Conservation (phyloP, 2,888 invertebrate species). For the Resseliella maxima region DNA sequence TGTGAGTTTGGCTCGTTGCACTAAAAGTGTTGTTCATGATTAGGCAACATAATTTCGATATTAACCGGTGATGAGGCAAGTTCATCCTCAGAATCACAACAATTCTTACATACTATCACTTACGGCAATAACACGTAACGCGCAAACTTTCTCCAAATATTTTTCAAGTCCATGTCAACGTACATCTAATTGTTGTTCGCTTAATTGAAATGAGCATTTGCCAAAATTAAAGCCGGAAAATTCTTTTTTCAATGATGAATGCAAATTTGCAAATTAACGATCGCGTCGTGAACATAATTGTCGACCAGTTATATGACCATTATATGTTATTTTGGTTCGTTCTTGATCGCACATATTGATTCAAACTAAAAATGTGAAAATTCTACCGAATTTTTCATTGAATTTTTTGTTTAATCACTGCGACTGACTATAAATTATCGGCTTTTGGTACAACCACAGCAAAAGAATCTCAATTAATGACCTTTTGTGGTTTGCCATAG, state of each 20-base stretch:
- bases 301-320: conserved; percentile 98
- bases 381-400: too few species aligned
- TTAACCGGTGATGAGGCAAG: conserved; percentile 79
- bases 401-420: too few species aligned
- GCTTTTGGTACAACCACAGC: too few species aligned
- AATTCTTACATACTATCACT: conserved; percentile 98
- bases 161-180: conserved; percentile 95
- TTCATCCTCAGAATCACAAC: conserved; percentile 89
- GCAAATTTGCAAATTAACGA: conserved; percentile 92
- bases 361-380: too few species aligned
- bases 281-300: conserved; percentile 97
- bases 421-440: too few species aligned
- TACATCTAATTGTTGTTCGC: conserved; percentile 96
- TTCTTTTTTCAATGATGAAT: conserved; percentile 89
- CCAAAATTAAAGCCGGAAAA: conserved; percentile 96
- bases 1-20: conserved; percentile 84
- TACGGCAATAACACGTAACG: conserved; percentile 97
- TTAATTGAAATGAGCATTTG: conserved; percentile 97
- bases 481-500: too few species aligned
- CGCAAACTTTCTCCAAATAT: conserved; percentile 97
- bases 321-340: conserved; percentile 97
- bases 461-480: too few species aligned
- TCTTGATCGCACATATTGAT: too few species aligned
- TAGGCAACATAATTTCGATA: conserved; percentile 86
- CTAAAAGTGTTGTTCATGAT: conserved; percentile 89